Conservation (phyloP, 2,113 vertebrate species). For the Poecile atricapillus region DNA sequence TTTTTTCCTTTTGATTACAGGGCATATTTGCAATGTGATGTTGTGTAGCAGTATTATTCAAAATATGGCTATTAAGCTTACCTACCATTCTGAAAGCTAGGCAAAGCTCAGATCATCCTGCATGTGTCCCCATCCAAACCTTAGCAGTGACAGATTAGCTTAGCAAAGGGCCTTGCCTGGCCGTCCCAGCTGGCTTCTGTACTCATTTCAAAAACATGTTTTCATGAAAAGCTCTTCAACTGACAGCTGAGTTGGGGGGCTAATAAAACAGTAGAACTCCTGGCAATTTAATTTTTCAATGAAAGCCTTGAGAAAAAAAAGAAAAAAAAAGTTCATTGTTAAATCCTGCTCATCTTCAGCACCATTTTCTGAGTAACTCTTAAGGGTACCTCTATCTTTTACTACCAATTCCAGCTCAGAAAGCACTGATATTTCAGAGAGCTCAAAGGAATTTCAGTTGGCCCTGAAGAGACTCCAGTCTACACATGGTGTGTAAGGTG, state of each 20-base stretch:
- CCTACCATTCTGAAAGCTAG: background rate
- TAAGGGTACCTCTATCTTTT: background rate
- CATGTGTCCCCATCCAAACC: background rate
- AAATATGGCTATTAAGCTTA: conserved; percentile 19
- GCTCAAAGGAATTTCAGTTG: background rate
- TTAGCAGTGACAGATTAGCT: conserved; percentile 26
- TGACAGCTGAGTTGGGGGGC: conserved; percentile 29
- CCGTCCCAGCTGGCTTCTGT: background rate
- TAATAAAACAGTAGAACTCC: conserved; percentile 35
- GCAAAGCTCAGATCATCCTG: conserved; percentile 23
- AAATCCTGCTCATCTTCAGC: background rate
- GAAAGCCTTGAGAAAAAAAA: background rate
- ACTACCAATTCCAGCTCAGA: background rate
- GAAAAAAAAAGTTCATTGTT: background rate
- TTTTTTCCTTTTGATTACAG: conserved; percentile 1
- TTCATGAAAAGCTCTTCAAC: conserved; percentile 30
- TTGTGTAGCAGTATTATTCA: conserved; percentile 1
- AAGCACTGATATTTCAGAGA: background rate
- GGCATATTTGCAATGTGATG: background rate
- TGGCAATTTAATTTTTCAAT: conserved; percentile 19
- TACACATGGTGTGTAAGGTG: background rate
- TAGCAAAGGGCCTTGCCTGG: conserved; percentile 39
- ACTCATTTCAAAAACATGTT: conserved; percentile 18
- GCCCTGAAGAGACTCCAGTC: background rate
- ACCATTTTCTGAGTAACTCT: background rate